Conservation (phyloP, 2,113 vertebrate species). For the Phainopepla nitens region DNA sequence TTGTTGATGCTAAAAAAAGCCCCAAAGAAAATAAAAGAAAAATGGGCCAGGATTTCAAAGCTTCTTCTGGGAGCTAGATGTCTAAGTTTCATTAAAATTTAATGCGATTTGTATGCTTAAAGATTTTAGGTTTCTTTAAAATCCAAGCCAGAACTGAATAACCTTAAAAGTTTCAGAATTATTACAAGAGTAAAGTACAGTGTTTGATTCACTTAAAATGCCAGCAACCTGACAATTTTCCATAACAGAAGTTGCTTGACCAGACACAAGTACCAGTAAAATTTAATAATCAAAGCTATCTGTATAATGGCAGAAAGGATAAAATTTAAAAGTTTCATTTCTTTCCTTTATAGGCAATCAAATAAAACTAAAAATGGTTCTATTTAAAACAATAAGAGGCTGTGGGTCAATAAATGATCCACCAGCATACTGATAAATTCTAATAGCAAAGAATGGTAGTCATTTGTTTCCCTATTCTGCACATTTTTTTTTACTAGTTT, state of each 20-base stretch:
- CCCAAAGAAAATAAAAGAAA: neutral
- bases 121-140: constrained; percentile 2
- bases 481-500: neutral
- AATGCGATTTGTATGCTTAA: neutral
- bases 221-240: neutral
- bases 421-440: neutral
- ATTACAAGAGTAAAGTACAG: neutral
- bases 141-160: neutral
- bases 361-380: neutral
- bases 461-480: neutral
- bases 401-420: neutral
- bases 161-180: neutral
- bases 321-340: neutral
- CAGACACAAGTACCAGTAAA: neutral
- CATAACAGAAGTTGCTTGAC: neutral
- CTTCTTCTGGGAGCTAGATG: neutral
- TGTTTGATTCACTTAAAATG: neutral
- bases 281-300: neutral
- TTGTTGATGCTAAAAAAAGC: neutral
- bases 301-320: neutral
- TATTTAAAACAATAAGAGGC: neutral
- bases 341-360: neutral
- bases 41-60: neutral
- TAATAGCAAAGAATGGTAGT: neutral
- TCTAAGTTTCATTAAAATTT: constrained; percentile 15